A percentile compares a stretch with the other conserved stretches of the same genome.
These are phyloP conservation scores for Hirtodrosophila histrioides DNA, from an alignment of 2,888 invertebrate species.

Conservation along the genomic window DNA sequence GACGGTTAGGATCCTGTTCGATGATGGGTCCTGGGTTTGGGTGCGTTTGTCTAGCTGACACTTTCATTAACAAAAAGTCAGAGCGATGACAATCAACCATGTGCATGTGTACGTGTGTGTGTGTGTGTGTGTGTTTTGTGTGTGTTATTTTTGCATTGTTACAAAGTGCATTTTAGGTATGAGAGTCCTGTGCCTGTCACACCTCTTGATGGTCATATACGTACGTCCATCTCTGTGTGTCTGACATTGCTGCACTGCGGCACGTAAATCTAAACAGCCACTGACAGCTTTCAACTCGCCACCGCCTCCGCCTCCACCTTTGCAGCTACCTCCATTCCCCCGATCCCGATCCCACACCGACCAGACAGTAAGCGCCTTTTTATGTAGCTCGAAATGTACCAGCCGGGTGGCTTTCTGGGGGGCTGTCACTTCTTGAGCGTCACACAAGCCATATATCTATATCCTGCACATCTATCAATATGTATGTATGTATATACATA, in stretches of 20 bases:
- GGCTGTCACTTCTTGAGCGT: conserved; percentile 64
- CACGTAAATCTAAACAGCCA: conserved; percentile 80
- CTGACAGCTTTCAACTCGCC: conserved; percentile 72
- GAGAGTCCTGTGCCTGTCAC: conserved; percentile 42
- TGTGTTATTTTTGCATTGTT: conserved; percentile 69
- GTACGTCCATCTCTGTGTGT: conserved; percentile 24
- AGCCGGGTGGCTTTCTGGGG: conserved; percentile 19
- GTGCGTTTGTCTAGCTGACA: conserved; percentile 79
- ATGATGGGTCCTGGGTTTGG: conserved; percentile 43
- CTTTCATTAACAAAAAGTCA: conserved; percentile 81
- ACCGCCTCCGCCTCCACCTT: conserved; percentile 14
- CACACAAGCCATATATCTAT: conserved; percentile 30
- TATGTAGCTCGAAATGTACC: conserved; percentile 63
- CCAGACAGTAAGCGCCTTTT: conserved; percentile 54
- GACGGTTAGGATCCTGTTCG: conserved; percentile 15
- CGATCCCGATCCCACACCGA: conserved; percentile 8
- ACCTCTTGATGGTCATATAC: conserved; percentile 53
- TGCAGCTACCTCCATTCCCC: not conserved
- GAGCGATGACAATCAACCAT: conserved; percentile 69
- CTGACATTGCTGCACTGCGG: conserved; percentile 75
- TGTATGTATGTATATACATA: conserved; percentile 21
- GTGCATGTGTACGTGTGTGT: conserved; percentile 22
- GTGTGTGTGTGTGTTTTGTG: conserved; percentile 19
- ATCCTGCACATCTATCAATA: conserved; percentile 57
- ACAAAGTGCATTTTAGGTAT: conserved; percentile 60